A percentile compares a stretch with the other conserved stretches of the same genome.
Conservation (phyloP, 2,113 vertebrate species). For the Platanista minor region DNA sequence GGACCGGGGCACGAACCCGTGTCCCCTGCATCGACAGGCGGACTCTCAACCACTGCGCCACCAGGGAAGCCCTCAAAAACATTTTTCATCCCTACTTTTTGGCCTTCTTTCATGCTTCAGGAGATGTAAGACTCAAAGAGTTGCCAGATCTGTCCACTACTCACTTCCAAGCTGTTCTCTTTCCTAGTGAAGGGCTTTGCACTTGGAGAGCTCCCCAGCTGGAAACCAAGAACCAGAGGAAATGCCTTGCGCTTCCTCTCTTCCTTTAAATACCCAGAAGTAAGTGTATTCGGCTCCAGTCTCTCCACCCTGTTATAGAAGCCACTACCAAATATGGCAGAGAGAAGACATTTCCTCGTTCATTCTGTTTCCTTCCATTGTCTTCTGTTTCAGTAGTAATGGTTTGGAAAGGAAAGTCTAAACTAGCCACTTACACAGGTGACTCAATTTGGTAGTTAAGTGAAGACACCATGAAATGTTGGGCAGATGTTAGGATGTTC, state of each 20-base stretch:
- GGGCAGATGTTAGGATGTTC: background rate
- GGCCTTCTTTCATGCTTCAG: background rate
- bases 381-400: conserved; percentile 4
- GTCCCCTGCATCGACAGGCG: too few relatives aligned
- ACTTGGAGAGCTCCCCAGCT: background rate
- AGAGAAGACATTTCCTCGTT: background rate
- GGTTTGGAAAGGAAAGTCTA: background rate
- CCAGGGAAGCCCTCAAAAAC: too few relatives aligned
- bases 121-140: background rate
- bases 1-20: too few relatives aligned
- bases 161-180: background rate
- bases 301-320: background rate
- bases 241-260: background rate
- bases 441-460: conserved; percentile 20
- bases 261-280: background rate
- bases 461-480: background rate
- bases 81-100: background rate
- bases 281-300: background rate
- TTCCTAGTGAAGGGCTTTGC: background rate
- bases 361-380: background rate
- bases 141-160: background rate
- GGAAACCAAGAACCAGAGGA: background rate
- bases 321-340: background rate
- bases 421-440: background rate
- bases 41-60: too few relatives aligned